These are phyloP conservation scores for Hephaestus fuliginosus DNA, from an alignment of 2,797 vertebrate genomes.

Conservation along the genomic window DNA sequence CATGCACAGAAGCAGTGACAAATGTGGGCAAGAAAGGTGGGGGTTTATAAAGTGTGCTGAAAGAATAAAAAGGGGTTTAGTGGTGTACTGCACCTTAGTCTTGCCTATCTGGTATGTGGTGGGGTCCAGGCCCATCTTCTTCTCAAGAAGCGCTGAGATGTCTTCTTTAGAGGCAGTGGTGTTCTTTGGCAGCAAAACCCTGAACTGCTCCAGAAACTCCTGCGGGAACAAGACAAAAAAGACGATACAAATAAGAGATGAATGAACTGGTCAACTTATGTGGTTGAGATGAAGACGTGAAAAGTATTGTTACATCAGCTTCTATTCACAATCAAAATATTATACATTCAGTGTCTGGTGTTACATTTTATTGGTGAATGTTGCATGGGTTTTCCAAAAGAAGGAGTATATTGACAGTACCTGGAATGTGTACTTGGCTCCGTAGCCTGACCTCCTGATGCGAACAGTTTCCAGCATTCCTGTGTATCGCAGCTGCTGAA, in stretches of 20 bases:
- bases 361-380: neutral
- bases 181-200: constrained; percentile 92
- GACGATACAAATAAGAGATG: neutral
- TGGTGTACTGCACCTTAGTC: constrained; percentile 93
- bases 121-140: constrained; percentile 88
- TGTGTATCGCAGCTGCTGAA: constrained; percentile 97
- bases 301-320: neutral
- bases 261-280: neutral
- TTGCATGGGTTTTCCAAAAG: neutral
- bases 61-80: neutral
- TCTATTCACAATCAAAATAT: neutral
- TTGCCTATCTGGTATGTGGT: constrained; percentile 96
- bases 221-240: constrained; percentile 60
- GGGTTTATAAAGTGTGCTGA: neutral
- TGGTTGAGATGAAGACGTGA: neutral
- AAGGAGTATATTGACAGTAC: constrained; percentile 75
- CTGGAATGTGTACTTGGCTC: constrained; percentile 98
- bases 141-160: constrained; percentile 88
- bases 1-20: neutral
- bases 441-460: constrained; percentile 96
- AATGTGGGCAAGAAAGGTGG: neutral
- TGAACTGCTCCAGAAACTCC: constrained; percentile 96
- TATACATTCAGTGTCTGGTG: neutral
- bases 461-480: constrained; percentile 99
- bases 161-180: constrained; percentile 86